Conservation (phyloP, 2,113 vertebrate genomes). For the Bambusicola thoracicus region DNA sequence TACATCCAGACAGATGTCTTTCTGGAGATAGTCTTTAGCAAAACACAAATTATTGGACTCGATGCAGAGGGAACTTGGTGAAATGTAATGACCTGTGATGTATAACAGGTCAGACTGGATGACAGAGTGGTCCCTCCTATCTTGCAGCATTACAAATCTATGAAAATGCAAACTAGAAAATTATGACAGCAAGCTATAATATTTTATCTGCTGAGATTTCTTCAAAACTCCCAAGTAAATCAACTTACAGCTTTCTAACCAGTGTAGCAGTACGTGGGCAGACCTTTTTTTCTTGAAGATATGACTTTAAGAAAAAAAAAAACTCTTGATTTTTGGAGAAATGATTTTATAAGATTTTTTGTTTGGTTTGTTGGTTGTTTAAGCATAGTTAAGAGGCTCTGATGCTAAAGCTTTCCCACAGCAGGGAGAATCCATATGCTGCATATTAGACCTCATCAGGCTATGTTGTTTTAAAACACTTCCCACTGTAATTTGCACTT, state of each 20-base stretch:
- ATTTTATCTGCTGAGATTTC: slow-evolving; percentile 34
- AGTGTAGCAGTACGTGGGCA: neutral
- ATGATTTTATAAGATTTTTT: neutral
- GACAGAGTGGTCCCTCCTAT: slow-evolving; percentile 5
- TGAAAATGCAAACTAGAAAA: slow-evolving; percentile 34
- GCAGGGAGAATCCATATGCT: neutral
- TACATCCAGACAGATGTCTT: slow-evolving; percentile 2
- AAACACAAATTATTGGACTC: slow-evolving; percentile 1
- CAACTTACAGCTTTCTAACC: neutral
- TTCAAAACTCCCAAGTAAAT: slow-evolving; percentile 35
- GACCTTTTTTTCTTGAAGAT: too few species aligned
- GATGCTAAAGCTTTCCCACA: neutral
- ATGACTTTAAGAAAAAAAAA: neutral
- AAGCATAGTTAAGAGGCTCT: neutral
- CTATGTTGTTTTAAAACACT: neutral
- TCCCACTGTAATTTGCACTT: neutral
- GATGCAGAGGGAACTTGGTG: slow-evolving; percentile 37
- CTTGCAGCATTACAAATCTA: slow-evolving; percentile 32
- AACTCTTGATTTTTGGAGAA: neutral
- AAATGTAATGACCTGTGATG: slow-evolving; percentile 63
- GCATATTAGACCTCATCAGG: neutral
- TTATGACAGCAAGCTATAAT: slow-evolving; percentile 21
- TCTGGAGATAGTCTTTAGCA: slow-evolving; percentile 22
- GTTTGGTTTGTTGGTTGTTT: neutral
- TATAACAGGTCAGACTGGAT: slow-evolving; percentile 38